A percentile compares a stretch with the other conserved stretches of the same genome.
phyloP scores from a whole-genome alignment of 2,113 vertebrate species.

The Ciconia maguari region DNA sequence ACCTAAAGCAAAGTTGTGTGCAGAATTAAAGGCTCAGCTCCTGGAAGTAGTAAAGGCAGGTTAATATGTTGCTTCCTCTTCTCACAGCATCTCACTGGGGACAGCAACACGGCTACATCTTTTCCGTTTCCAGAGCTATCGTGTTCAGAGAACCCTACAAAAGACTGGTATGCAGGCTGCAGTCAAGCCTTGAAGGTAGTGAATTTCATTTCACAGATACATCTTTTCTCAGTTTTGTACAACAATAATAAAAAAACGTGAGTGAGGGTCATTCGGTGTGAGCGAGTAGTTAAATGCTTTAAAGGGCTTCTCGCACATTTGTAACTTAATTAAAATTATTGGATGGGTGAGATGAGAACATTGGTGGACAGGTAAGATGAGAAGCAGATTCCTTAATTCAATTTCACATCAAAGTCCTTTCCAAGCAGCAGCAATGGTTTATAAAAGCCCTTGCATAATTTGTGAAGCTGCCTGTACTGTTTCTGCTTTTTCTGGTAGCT shows the following conservation, averaged over 20 bases:
- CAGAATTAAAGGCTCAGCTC: neutral
- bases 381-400: neutral
- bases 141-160: neutral
- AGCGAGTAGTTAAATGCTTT: neutral
- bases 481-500: neutral
- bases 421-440: neutral
- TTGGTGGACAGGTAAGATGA: neutral
- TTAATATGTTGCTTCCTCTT: neutral
- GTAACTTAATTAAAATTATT: neutral
- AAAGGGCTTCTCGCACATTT: neutral
- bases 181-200: neutral
- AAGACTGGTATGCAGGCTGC: neutral
- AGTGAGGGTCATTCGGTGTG: neutral
- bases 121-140: neutral
- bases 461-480: neutral
- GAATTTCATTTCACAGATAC: neutral
- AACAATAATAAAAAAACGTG: neutral
- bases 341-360: neutral
- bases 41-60: neutral
- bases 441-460: neutral
- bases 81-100: neutral
- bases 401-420: neutral
- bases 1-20: neutral
- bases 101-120: accelerated
- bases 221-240: neutral